Conservation (phyloP, 1,140 invertebrate species). For the Pachyrhynchus sulphureomaculatus region DNA sequence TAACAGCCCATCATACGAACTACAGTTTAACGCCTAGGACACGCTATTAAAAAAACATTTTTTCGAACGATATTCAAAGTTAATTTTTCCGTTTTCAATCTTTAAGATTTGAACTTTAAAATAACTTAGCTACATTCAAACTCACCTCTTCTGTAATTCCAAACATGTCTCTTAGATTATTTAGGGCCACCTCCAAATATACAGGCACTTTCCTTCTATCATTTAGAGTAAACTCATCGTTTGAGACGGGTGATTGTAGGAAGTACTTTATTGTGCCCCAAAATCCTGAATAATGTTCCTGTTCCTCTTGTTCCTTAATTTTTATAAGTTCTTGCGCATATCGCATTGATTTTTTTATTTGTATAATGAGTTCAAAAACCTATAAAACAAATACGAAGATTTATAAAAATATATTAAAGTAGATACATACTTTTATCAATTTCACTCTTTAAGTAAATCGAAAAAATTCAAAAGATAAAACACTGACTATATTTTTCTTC, state of each 20-base stretch:
- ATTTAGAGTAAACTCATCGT: conserved; percentile 61
- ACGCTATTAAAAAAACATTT: no score
- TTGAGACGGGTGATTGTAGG: conserved; percentile 52
- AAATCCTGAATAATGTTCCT: conserved; percentile 38
- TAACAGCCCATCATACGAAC: no score
- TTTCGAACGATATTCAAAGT: no score
- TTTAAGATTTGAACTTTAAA: no score
- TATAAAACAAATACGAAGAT: conserved; percentile 18
- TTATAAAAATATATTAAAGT: no score
- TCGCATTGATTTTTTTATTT: conserved; percentile 44
- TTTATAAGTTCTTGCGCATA: conserved; percentile 42
- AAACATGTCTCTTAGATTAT: conserved; percentile 65
- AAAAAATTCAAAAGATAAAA: no score
- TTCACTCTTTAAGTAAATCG: no score
- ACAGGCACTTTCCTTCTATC: conserved; percentile 63
- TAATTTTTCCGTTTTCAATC: no score
- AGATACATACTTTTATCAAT: no score
- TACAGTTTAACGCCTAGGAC: no score
- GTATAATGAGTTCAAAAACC: conserved; percentile 47
- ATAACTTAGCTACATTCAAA: not conserved
- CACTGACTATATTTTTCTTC: no score
- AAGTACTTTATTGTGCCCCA: conserved; percentile 52
- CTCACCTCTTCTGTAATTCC: conserved; percentile 53
- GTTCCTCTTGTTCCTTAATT: conserved; percentile 42
- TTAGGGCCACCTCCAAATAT: conserved; percentile 60